These are phyloP conservation scores for Villa cingulata DNA, from an alignment of 2,888 invertebrate species.

Conservation along the genomic window DNA sequence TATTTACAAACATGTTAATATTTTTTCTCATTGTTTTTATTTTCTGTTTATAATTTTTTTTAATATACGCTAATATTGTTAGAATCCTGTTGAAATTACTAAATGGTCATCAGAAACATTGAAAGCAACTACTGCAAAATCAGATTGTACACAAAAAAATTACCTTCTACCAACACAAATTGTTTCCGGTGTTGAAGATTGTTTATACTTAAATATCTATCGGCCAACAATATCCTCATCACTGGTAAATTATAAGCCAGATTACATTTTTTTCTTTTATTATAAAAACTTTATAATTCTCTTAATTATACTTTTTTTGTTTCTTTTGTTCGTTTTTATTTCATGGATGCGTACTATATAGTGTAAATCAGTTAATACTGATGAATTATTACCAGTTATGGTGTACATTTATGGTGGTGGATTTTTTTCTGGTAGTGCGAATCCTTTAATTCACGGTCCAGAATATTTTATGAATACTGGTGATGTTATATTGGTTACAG, in stretches of 20 bases:
- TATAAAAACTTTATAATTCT: slow-evolving; percentile 15
- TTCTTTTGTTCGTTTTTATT: no score
- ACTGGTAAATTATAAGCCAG: neutral
- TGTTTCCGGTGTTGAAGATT: slow-evolving; percentile 37
- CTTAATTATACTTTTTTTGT: no score
- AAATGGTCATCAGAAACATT: slow-evolving; percentile 18
- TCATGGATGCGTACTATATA: no score
- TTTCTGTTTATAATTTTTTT: no score
- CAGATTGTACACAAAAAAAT: slow-evolving; percentile 37
- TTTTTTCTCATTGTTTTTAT: no score
- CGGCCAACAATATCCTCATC: slow-evolving; percentile 26
- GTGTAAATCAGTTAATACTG: slow-evolving; percentile 18
- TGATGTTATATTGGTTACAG: slow-evolving; percentile 37
- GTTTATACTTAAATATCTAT: slow-evolving; percentile 39
- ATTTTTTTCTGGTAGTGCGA: slow-evolving; percentile 38
- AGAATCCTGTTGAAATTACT: slow-evolving; percentile 31
- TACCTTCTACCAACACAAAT: slow-evolving; percentile 21
- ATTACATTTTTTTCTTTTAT: no score
- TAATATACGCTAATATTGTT: no score
- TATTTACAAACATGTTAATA: no score
- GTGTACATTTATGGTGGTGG: slow-evolving; percentile 42
- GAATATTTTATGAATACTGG: slow-evolving; percentile 40
- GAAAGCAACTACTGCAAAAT: slow-evolving; percentile 27
- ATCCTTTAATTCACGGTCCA: slow-evolving; percentile 35
- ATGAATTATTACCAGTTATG: slow-evolving; percentile 35